These are phyloP conservation scores for Laticauda colubrina DNA, from an alignment of 2,113 vertebrate genomes.

Conservation along the genomic window DNA sequence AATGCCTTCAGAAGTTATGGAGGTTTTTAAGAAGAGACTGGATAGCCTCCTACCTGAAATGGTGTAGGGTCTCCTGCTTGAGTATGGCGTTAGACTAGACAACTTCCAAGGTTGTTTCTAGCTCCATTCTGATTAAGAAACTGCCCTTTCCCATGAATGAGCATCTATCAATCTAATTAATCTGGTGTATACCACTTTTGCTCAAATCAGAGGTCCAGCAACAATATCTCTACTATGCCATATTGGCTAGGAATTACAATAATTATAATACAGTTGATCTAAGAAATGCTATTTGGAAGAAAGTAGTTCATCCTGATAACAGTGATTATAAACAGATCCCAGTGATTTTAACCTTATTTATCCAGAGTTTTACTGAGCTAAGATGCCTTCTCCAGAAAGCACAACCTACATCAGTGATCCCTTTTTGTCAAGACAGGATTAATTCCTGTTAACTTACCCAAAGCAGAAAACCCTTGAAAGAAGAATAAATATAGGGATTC, in stretches of 20 bases:
- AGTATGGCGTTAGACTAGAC: background rate
- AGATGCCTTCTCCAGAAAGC: background rate
- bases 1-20: background rate
- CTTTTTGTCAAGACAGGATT: background rate
- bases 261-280: background rate
- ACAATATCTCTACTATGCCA: background rate
- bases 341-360: background rate
- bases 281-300: background rate
- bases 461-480: background rate
- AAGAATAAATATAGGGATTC: background rate
- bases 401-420: background rate
- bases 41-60: too few relatives aligned
- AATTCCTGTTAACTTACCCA: background rate
- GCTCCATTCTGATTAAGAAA: background rate
- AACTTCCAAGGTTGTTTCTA: background rate
- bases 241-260: background rate
- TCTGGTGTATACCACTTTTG: background rate
- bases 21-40: background rate
- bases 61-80: too few relatives aligned
- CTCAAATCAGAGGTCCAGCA: background rate
- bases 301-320: background rate
- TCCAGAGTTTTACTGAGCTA: background rate
- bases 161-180: background rate
- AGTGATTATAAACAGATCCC: background rate
- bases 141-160: background rate